Evolutionary conservation across 1,140 invertebrate genomes (phyloP).

Genomic region (Dreissena polymorpha): DNA sequence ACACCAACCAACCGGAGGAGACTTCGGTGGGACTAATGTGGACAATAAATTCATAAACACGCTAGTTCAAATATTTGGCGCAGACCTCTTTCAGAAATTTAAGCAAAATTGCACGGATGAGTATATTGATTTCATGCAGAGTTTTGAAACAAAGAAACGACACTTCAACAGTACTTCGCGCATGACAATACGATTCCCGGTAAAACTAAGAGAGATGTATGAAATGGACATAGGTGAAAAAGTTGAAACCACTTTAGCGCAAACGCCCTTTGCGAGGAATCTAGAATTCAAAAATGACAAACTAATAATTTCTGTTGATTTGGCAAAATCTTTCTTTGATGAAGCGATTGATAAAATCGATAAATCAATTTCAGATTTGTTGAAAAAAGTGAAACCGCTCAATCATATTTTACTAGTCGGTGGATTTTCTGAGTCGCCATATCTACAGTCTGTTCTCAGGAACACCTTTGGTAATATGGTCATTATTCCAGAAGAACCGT

Average conservation of each 20-base stretch:
- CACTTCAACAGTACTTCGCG: conserved; percentile 13
- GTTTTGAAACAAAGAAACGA: conserved; percentile 58
- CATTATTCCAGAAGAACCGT: conserved; percentile 49
- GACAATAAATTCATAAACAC: conserved; percentile 52
- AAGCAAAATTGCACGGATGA: conserved; percentile 33
- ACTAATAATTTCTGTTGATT: not conserved
- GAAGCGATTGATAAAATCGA: not conserved
- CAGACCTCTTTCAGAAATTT: conserved; percentile 23
- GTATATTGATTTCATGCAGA: conserved; percentile 43
- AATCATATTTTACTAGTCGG: conserved; percentile 53
- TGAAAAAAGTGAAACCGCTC: conserved; percentile 12
- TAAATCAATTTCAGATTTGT: not conserved
- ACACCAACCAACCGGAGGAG: conserved; percentile 53
- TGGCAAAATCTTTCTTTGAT: conserved; percentile 12
- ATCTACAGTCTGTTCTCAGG: conserved; percentile 46
- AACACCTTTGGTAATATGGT: conserved; percentile 47
- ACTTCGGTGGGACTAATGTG: conserved; percentile 58
- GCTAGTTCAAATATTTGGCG: conserved; percentile 47
- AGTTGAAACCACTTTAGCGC: conserved; percentile 6
- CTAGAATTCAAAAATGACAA: conserved; percentile 16
- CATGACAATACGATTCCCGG: conserved; percentile 44
- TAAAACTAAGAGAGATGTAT: conserved; percentile 30
- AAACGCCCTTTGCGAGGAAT: not conserved
- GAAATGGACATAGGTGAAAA: conserved; percentile 19
- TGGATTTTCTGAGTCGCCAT: conserved; percentile 58